Base-by-base conservation (phyloP, 1,140 invertebrate species). In the Achroia grisella region DNA sequence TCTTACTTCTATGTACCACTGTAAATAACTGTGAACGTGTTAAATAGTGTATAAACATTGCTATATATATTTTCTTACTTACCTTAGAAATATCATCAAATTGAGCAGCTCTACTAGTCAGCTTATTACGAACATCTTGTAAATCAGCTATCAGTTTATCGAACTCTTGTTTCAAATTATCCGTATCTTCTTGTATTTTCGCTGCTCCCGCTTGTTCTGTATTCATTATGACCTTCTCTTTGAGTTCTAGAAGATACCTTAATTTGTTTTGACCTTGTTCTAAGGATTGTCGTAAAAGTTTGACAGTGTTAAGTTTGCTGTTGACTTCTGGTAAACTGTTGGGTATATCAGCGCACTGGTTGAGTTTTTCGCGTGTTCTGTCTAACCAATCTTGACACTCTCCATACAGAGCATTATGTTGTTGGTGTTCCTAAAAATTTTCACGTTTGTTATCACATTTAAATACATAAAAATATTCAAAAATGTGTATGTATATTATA, bases 321-420 rank as follows among this genome's bases (percentile, higher is more conserved):
- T 95, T 94, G 1, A 96, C 91, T 74, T 97, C 95, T 37, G 89
- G 88, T 13, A 95, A 68, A 0, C 90, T 93, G 61, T 91, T 92
- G 0, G 94, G 92, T 48, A 94, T 90, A 48, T 93, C 91, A 41
- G 89, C 88, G 56, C 93, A 95, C 62, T 94, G 92, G 41, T 89
- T 90, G 0, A 94, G 83, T 66, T 95, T 96, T 56, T 96, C 94
- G 39, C 93, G 88, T 0, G 94, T 96, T 44, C 92, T 88, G 56
- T 97, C 95, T 4, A 97, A 91, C 93, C 95, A 96, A 62, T 96
- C 94, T 71, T 95, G 92, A 59, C 94, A 97, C 81, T 97, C 96
- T 76, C 95, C 93, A 56, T 95, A 95, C 0, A 97, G 81, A 4
- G 94, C 92, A 68, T 94, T 94, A 58, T 95, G 94, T 79, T 95